Evolutionary conservation across 2,888 invertebrate species (phyloP).

Genomic region (Torymus aiolomorphi): DNA sequence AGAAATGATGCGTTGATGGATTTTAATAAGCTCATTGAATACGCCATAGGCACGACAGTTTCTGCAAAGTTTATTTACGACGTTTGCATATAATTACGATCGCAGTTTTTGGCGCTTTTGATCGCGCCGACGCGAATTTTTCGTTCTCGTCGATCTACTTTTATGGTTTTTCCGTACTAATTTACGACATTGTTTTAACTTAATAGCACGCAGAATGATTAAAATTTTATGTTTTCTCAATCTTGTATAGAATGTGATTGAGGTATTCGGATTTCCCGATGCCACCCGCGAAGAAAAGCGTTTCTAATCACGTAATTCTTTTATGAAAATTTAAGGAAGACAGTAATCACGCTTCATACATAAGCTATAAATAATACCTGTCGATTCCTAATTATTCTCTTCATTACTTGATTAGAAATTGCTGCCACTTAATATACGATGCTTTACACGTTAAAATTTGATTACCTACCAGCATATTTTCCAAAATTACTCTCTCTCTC

Average conservation of each 20-base stretch:
- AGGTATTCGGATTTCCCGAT: not conserved
- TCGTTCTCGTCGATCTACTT: constrained; percentile 34
- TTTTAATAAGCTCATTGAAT: too few relatives aligned
- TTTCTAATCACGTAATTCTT: too few relatives aligned
- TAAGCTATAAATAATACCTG: not conserved
- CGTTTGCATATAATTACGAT: constrained; percentile 23
- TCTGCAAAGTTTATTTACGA: constrained; percentile 14
- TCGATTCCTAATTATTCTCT: not conserved
- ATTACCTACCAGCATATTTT: not conserved
- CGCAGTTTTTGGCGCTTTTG: constrained; percentile 25
- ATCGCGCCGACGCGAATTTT: constrained; percentile 24
- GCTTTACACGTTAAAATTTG: too few relatives aligned
- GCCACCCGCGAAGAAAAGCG: not conserved
- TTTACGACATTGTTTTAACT: constrained; percentile 35
- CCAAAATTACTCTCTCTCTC: not conserved
- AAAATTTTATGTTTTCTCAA: constrained; percentile 28
- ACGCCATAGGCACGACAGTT: not conserved
- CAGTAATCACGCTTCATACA: not conserved
- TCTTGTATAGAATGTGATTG: constrained; percentile 9
- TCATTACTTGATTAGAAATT: not conserved
- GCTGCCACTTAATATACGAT: not conserved
- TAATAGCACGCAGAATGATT: constrained; percentile 2
- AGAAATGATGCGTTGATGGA: too few relatives aligned
- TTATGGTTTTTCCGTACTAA: constrained; percentile 36
- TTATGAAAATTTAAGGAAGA: too few relatives aligned